phyloP scores from a whole-genome alignment of 2,888 invertebrate genomes.

The Diarsia mendica region DNA sequence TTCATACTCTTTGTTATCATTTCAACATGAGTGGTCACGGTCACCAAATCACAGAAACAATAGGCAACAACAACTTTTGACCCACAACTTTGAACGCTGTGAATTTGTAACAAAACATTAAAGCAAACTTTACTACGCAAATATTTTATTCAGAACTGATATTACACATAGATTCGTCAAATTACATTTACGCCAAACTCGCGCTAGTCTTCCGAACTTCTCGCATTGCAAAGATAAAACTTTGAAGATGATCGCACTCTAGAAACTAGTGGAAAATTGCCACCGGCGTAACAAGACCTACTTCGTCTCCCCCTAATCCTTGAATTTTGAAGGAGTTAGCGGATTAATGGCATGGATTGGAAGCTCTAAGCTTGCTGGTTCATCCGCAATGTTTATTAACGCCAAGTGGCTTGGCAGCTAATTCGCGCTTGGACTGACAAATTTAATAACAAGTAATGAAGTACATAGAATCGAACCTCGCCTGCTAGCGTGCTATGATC shows the following conservation, averaged over 20 bases:
- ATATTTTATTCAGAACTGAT: slow-evolving; percentile 60
- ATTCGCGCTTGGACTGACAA: slow-evolving; percentile 82
- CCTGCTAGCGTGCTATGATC: slow-evolving; percentile 49
- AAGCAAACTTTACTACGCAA: slow-evolving; percentile 42
- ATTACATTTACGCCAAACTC: slow-evolving; percentile 59
- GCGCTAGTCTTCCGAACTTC: slow-evolving; percentile 63
- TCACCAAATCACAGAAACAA: slow-evolving; percentile 54
- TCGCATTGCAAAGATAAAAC: slow-evolving; percentile 74
- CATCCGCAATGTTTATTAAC: slow-evolving; percentile 79
- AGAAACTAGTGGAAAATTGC: slow-evolving; percentile 75
- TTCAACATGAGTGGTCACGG: slow-evolving; percentile 27
- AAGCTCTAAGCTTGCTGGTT: slow-evolving; percentile 68
- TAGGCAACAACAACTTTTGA: slow-evolving; percentile 50
- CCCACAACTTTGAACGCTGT: slow-evolving; percentile 53
- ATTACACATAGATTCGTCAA: slow-evolving; percentile 62
- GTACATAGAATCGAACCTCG: slow-evolving; percentile 67
- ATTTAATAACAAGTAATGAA: slow-evolving; percentile 82
- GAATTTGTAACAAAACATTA: slow-evolving; percentile 55
- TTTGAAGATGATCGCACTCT: slow-evolving; percentile 77
- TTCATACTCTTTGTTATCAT: slow-evolving; percentile 49
- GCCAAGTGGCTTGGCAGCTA: slow-evolving; percentile 80
- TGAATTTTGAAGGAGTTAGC: slow-evolving; percentile 49
- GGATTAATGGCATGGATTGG: slow-evolving; percentile 55
- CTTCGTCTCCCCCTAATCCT: slow-evolving; percentile 39
- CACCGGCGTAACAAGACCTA: slow-evolving; percentile 68